Percentiles rank a stretch among this genome's conserved stretches.
These are phyloP conservation scores for Hesperia comma DNA, from an alignment of 2,888 invertebrate species.

Conservation along the genomic window DNA sequence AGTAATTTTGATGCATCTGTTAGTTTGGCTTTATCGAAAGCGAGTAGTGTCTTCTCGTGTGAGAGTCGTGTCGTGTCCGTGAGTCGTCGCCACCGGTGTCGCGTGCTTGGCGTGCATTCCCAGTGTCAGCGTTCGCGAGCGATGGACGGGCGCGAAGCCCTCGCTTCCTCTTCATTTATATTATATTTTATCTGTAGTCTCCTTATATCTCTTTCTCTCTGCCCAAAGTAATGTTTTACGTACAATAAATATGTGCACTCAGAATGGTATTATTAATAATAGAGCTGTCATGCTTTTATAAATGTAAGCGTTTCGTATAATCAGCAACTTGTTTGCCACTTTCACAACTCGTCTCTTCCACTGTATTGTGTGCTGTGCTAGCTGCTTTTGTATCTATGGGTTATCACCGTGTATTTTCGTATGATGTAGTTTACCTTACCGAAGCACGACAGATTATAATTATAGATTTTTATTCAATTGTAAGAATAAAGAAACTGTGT, in stretches of 20 bases:
- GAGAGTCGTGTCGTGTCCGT: conserved; percentile 51
- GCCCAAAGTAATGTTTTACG: conserved; percentile 69
- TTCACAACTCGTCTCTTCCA: conserved; percentile 82
- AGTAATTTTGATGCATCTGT: conserved; percentile 79
- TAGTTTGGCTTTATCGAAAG: conserved; percentile 78
- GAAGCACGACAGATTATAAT: conserved; percentile 68
- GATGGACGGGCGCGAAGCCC: conserved; percentile 38
- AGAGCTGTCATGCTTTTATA: conserved; percentile 84
- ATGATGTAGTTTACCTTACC: conserved; percentile 74
- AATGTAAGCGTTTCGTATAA: conserved; percentile 81
- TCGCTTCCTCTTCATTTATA: conserved; percentile 44
- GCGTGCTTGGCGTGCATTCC: conserved; percentile 49
- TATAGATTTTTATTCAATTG: conserved; percentile 25
- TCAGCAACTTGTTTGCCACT: conserved; percentile 81
- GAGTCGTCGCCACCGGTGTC: conserved; percentile 60
- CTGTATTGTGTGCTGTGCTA: conserved; percentile 83
- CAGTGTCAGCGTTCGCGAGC: conserved; percentile 42
- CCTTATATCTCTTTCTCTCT: conserved; percentile 70
- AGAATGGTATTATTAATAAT: conserved; percentile 77
- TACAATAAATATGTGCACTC: conserved; percentile 72
- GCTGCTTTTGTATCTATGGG: conserved; percentile 84
- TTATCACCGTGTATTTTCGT: conserved; percentile 79
- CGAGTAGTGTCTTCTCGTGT: conserved; percentile 71
- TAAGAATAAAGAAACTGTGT: conserved; percentile 15
- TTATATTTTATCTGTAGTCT: conserved; percentile 39